Conservation (phyloP, 2,888 invertebrate genomes). For the Calephelis perditalis region DNA sequence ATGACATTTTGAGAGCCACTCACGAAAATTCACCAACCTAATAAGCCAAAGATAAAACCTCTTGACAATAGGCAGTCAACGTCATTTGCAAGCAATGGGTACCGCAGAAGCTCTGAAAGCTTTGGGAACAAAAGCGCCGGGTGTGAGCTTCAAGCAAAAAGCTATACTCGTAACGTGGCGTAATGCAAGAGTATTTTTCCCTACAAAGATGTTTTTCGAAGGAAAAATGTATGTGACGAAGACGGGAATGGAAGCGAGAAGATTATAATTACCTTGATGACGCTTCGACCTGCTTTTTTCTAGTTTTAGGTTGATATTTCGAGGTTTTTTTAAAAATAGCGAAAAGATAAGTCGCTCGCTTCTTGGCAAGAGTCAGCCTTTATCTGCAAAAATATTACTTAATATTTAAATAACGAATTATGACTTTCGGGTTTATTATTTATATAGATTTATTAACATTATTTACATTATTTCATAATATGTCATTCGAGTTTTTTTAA, state of each 20-base stretch:
- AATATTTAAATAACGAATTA: too few species aligned
- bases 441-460: too few species aligned
- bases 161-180: constrained; percentile 13
- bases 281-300: constrained; percentile 2
- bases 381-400: too few species aligned
- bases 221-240: constrained; percentile 7
- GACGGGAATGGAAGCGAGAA: constrained; percentile 2
- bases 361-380: too few species aligned
- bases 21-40: constrained; percentile 24
- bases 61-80: constrained; percentile 29
- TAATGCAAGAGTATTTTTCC: constrained; percentile 8
- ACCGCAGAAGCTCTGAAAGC: constrained; percentile 45
- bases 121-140: constrained; percentile 48
- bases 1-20: constrained; percentile 30
- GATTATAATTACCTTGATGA: constrained; percentile 13
- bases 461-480: too few species aligned
- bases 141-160: constrained; percentile 33
- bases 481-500: too few species aligned
- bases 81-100: constrained; percentile 26
- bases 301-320: not conserved
- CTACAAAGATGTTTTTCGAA: constrained; percentile 10
- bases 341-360: too few species aligned
- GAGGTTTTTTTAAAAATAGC: too few species aligned
- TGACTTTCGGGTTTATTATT: too few species aligned
- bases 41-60: constrained; percentile 26